Evolutionary conservation across 2,888 invertebrate genomes (phyloP).

Genomic region (Drosophila lutescens): DNA sequence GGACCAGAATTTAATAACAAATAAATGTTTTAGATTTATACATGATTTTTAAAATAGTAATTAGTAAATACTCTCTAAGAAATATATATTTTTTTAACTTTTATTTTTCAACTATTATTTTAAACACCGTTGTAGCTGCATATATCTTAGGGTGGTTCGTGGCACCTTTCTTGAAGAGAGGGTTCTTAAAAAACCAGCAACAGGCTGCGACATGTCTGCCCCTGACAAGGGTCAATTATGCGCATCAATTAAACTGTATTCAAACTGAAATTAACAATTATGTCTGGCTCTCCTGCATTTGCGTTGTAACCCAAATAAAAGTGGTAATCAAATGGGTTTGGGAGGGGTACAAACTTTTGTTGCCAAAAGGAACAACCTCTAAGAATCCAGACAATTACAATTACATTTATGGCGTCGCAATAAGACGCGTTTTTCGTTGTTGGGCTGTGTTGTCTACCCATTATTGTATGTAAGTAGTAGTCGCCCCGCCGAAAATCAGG

Average conservation of each 20-base stretch:
- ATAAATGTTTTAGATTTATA: too few species aligned
- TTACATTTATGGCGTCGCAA: constrained; percentile 40
- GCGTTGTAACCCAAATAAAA: constrained; percentile 36
- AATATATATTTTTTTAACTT: too few species aligned
- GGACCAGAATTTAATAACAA: too few species aligned
- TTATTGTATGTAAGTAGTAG: neutral
- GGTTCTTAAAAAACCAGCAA: constrained; percentile 1
- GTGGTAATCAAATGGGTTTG: constrained; percentile 11
- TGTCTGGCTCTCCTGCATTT: constrained; percentile 44
- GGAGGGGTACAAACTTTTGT: constrained; percentile 13
- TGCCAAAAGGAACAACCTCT: constrained; percentile 14
- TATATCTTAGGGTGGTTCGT: constrained; percentile 4
- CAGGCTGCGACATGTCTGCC: constrained; percentile 25
- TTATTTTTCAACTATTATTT: too few species aligned
- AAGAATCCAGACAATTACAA: constrained; percentile 36
- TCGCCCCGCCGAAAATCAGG: neutral
- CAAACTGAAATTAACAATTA: constrained; percentile 74
- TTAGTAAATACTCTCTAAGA: too few species aligned
- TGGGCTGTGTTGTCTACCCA: neutral
- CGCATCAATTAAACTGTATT: constrained; percentile 79
- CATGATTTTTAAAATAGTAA: neutral
- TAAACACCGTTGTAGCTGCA: neutral
- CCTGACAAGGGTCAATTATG: constrained; percentile 71
- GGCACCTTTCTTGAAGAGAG: constrained; percentile 11
- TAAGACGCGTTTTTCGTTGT: constrained; percentile 7